These are phyloP conservation scores for Lagenorhynchus albirostris DNA, from an alignment of 2,113 vertebrate species.

Conservation along the genomic window DNA sequence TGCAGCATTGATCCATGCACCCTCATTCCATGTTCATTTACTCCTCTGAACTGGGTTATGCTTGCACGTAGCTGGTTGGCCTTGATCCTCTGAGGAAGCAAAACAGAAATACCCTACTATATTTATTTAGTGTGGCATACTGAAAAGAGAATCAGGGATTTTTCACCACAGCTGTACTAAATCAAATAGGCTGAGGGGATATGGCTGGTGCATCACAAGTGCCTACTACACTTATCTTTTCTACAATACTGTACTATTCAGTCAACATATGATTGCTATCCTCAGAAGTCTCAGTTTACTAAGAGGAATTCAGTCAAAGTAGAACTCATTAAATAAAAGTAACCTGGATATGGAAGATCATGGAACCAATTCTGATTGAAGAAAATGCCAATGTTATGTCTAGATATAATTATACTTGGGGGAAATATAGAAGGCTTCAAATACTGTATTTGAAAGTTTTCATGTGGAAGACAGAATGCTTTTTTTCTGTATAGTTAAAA, in stretches of 20 bases:
- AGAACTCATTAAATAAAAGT: neutral
- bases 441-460: constrained; percentile 2
- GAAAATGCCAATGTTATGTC: neutral
- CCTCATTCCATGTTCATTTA: neutral
- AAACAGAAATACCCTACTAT: neutral
- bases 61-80: neutral
- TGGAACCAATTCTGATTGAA: neutral
- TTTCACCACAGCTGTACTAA: neutral
- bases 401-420: neutral
- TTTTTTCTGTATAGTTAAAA: neutral
- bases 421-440: neutral
- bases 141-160: neutral
- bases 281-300: neutral
- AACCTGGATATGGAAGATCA: neutral
- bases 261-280: neutral
- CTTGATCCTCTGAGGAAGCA: neutral
- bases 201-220: neutral
- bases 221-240: neutral
- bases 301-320: neutral
- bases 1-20: no score
- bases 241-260: neutral
- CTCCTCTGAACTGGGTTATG: neutral
- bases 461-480: neutral
- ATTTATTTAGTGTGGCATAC: neutral
- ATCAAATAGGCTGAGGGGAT: neutral